Percentiles rank a stretch among this genome's conserved stretches.
These are phyloP conservation scores for Poeciliopsis turneri DNA, from an alignment of 2,797 vertebrate genomes.

Conservation along the genomic window DNA sequence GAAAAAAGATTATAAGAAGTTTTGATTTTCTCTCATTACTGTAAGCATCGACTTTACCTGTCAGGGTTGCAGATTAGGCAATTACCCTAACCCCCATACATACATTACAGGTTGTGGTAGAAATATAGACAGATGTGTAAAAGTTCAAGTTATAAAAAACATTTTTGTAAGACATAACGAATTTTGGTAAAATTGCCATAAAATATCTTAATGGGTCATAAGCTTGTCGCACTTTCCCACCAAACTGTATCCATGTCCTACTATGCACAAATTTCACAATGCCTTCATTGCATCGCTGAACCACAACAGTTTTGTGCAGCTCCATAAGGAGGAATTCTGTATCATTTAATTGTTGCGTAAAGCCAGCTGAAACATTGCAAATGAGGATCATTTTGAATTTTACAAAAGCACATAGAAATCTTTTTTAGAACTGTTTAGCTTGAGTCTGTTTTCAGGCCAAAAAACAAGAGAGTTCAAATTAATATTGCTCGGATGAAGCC, in stretches of 20 bases:
- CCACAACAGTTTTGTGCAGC: not conserved
- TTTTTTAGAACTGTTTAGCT: not conserved
- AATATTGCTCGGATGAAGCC: constrained; percentile 29
- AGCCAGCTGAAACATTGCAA: not conserved
- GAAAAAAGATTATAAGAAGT: not conserved
- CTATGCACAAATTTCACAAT: not conserved
- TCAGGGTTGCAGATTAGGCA: too few relatives aligned
- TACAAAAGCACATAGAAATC: constrained; percentile 14
- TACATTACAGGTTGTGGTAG: not conserved
- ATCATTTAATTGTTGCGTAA: not conserved
- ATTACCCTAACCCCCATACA: too few relatives aligned
- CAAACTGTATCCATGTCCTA: not conserved
- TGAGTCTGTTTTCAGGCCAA: constrained; percentile 17
- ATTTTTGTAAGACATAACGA: not conserved
- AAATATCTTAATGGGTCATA: not conserved
- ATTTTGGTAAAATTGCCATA: not conserved
- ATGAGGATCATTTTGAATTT: not conserved
- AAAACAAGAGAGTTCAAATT: constrained; percentile 34
- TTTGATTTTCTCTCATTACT: too few relatives aligned
- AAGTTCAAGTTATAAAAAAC: not conserved
- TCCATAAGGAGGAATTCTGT: not conserved
- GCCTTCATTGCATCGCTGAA: not conserved
- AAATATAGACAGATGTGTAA: not conserved
- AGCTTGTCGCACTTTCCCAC: not conserved
- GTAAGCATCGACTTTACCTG: too few relatives aligned